Base-by-base conservation (phyloP, 53 echinoderm and acorn worm species). In the Actinopyga echinites region DNA sequence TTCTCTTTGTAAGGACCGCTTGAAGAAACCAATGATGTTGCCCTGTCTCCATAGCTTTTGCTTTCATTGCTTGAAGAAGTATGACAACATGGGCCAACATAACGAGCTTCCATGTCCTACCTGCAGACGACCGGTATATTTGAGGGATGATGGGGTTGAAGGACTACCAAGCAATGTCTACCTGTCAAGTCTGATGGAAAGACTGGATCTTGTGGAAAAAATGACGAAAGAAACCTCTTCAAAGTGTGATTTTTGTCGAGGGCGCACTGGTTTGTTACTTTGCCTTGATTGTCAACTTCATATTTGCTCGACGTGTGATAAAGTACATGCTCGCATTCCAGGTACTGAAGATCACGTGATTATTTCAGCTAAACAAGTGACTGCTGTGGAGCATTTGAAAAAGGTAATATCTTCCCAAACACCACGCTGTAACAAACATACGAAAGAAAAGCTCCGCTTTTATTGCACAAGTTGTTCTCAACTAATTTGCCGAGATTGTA, bases 31-130 rank as follows among this genome's bases (percentile, higher is more conserved):
- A 31, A 2, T 52, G 28, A 77, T 77, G 77, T 31, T 77, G 3
- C 56, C 77, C 6, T 77, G 77, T 21, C 19, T 77, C 25, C 77
- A 77, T 30, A 77, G 77, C 10, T 77, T 77, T 29, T 77, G 56
- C 30, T 55, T 77, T 31, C 56, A 77, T 11, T 77, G 77, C 20
- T 56, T 77, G 77, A 54, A 77, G 13, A 77, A 56, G 9, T 36
- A 6, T 69, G 15, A 19, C 6, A 13, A 12, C 3, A 26, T 43
- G 12, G 17, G 21, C 32, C n/a, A 74, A 56, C 11, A 31, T 26
- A 32, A 53, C 4, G 28, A 32, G 35, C 54, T 77, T 56, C 20
- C 77, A 10, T 77, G 77, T 31, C 77, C 77, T 22, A 49, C 13
- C 4, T 77, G 77, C 54, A 55, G 57, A 30, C 9, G 26, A 15